phyloP scores from a whole-genome alignment of 2,888 invertebrate species.

The Gastrophysa polygoni region DNA sequence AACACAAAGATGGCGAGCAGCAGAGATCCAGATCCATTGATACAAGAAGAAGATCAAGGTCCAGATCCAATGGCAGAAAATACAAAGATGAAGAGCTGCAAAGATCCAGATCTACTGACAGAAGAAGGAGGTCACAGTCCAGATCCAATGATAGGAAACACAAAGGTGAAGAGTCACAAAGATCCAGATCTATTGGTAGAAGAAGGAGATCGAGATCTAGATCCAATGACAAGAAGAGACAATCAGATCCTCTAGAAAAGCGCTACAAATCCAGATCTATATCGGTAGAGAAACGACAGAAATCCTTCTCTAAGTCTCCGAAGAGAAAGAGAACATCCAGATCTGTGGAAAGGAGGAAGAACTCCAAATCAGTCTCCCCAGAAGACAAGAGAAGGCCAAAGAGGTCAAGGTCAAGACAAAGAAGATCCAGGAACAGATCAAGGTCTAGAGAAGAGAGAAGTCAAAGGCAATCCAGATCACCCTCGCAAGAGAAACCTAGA shows the following conservation, averaged over 20 bases:
- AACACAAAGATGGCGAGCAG: conserved; percentile 17
- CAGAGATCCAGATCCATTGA: conserved; percentile 15
- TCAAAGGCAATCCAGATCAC: not conserved
- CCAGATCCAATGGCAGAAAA: conserved; percentile 26
- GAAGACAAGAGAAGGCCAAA: conserved; percentile 10
- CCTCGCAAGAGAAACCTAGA: conserved; percentile 9
- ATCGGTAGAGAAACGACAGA: conserved; percentile 27
- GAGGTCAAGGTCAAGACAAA: not conserved
- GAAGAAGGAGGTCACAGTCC: conserved; percentile 18
- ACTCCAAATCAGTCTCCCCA: conserved; percentile 26
- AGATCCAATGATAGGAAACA: conserved; percentile 26
- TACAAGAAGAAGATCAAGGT: conserved; percentile 9
- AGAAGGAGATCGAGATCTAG: conserved; percentile 36
- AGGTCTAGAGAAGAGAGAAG: conserved; percentile 7
- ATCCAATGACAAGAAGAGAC: conserved; percentile 18
- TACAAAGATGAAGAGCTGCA: conserved; percentile 25
- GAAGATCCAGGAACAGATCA: too few relatives aligned
- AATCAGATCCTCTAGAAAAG: conserved; percentile 25
- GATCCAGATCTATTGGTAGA: conserved; percentile 24
- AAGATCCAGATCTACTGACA: conserved; percentile 25
- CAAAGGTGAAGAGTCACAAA: conserved; percentile 24
- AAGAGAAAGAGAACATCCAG: conserved; percentile 39
- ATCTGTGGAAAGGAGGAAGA: conserved; percentile 17
- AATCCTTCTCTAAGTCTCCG: conserved; percentile 23
- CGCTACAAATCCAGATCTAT: conserved; percentile 36